Evolutionary conservation across 64 coral and sea anemone species (phyloP), one percentile per base, ranked within the genome.

Genomic region (Montipora foliosa): DNA sequence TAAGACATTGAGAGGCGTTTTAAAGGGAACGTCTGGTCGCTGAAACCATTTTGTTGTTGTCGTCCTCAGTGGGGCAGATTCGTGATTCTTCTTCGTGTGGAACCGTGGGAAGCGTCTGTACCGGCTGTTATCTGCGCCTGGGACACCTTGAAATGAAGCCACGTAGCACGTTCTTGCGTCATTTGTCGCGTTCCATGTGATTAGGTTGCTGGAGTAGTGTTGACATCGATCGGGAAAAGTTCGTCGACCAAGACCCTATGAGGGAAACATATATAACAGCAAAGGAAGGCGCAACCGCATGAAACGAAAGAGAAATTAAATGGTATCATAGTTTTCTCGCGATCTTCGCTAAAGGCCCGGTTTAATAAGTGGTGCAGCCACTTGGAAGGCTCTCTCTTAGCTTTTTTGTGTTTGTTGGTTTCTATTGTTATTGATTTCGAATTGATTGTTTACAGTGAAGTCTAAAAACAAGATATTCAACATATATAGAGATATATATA

Each of bases 1-100:
- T 22, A 99, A 70, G 3, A 99, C 95, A 60, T 99, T 88, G 11
- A 99, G 90, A 44, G 97, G 95, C 14, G 94, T 99, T 47, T 79
- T 95, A 79, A 94, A 88, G 5, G 93, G 89, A 77, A 92, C 66
- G 9, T 94, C 57, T 6, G 89, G 88, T 67, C 69, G 51, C 14
- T 82, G 47, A 62, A 97, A 97, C 95, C 95, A 97, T 16, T 90
- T 50, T 9, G 95, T 94, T 3, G 95, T 94, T 14, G 95, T 91
- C 5, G 95, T 97, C 6, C 72, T 17, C 45, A 91, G 71, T 19
- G 95, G 89, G 8, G 92, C 88, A 6, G 95, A 90, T 0, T 92
- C 95, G 0, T 92, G 88, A 64, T 94, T 97, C 6, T 37, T 88
- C 24, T 94, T 92, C 0, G 78, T 53, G 78, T 97, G 95, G 47